Base-by-base conservation (phyloP, 92 coral and sea anemone genomes). In the Heteractis magnifica region DNA sequence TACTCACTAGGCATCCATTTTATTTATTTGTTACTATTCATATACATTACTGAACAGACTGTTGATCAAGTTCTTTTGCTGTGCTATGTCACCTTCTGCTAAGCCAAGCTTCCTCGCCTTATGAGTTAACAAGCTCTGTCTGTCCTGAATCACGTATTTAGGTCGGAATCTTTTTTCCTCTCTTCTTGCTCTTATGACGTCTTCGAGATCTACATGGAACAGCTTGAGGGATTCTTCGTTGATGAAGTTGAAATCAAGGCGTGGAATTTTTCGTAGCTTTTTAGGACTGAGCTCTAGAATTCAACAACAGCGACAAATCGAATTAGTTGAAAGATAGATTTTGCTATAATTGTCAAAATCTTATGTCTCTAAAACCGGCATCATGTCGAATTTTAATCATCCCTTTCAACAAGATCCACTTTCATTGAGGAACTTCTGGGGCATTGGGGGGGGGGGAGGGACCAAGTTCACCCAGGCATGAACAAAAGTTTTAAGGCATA, bases 151-250 rank as follows among this genome's bases (percentile, higher is more conserved):
- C 19, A 10, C 52, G 51, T 49, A 51, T 51, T 52, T 81, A 4
- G 84, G 84, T 81, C 77, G 68, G 65, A 81, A 13, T 49, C 52
- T 49, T 14, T 52, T 81, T 81, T 79, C 51, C n/a, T 68, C 18
- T 56, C 64, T 77, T 73, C 76, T 81, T 0, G 86, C 89, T 78
- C 71, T 72, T 20, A 9, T 23, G 4, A 50, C 89, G 16, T 89
- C 92, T 5, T 68, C 81, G 8, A 49, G 48, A n/a, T 58, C 86
- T 59, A 89, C 92, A 19, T 50, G 85, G 77, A 89, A 85, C 6
- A 89, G 71, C 48, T 71, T 78, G 52, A 89, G n/a, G 18, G 92
- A 76, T 12, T 71, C 79, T 51, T 85, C 77, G 79, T 79, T 51
- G 18, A 89, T 72, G 10, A 79, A 89, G 68, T 81, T 60, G 41